Conservation (phyloP, 2,888 invertebrate genomes). For the Argyra leucocephala region DNA sequence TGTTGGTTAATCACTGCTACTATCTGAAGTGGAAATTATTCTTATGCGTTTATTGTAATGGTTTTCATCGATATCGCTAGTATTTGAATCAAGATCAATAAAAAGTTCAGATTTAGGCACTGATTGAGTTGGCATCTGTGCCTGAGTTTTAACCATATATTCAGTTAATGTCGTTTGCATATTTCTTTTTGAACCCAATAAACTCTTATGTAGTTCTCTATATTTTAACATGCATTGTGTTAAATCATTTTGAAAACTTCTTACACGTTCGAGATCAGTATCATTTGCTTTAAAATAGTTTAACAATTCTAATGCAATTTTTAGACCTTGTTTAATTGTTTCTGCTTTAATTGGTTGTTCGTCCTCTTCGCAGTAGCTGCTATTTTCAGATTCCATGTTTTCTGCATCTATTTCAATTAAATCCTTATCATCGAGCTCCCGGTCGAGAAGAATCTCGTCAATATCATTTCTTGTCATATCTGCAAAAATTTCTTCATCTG, state of each 20-base stretch:
- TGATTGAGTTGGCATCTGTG: slow-evolving; percentile 9
- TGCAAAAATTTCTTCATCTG: slow-evolving; percentile 8
- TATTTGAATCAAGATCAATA: slow-evolving; percentile 4
- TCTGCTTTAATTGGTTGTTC: slow-evolving; percentile 9
- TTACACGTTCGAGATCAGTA: slow-evolving; percentile 8
- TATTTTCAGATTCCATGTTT: slow-evolving; percentile 9
- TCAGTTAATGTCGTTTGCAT: slow-evolving; percentile 4
- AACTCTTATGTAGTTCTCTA: slow-evolving; percentile 8
- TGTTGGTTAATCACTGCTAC: too few species aligned
- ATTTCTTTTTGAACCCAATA: slow-evolving; percentile 9
- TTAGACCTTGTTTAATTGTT: slow-evolving; percentile 9
- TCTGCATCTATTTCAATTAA: slow-evolving; percentile 9
- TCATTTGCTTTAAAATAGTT: slow-evolving; percentile 9
- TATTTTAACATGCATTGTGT: slow-evolving; percentile 9
- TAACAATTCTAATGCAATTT: slow-evolving; percentile 9
- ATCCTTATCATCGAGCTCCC: slow-evolving; percentile 1
- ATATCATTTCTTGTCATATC: slow-evolving; percentile 11
- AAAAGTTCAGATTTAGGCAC: not conserved
- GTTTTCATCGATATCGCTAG: slow-evolving; percentile 9
- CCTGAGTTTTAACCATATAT: not conserved
- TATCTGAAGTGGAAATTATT: not conserved
- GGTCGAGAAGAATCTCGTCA: slow-evolving; percentile 7
- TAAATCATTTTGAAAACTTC: slow-evolving; percentile 9
- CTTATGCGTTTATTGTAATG: slow-evolving; percentile 1
- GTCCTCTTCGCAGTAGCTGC: slow-evolving; percentile 9